These are phyloP conservation scores for Galagoides demidoff DNA, from an alignment of 2,797 vertebrate genomes.

Conservation along the genomic window DNA sequence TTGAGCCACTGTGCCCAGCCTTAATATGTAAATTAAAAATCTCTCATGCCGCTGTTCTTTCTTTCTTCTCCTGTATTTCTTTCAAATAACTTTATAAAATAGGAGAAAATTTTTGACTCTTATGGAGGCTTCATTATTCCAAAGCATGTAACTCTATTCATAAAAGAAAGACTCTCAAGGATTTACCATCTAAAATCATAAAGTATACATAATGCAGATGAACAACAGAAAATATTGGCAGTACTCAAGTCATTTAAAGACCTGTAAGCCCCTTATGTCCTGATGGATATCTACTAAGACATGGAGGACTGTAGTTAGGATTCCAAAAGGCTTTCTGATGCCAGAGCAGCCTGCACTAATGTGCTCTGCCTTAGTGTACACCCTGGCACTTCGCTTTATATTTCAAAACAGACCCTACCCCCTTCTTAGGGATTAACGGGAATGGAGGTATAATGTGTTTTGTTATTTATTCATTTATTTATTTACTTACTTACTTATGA, in stretches of 20 bases:
- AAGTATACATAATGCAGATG: neutral
- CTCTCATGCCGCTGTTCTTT: neutral
- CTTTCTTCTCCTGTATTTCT: neutral
- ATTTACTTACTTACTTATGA: neutral
- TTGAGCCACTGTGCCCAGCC: too few species aligned
- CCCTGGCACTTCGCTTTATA: neutral
- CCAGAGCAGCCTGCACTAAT: neutral
- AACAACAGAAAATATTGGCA: neutral
- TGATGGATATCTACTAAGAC: neutral
- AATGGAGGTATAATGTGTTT: neutral
- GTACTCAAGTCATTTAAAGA: neutral
- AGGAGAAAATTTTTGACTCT: conserved; percentile 8
- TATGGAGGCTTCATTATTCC: neutral
- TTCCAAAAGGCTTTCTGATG: neutral
- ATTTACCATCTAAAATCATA: conserved; percentile 30
- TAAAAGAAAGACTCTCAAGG: neutral
- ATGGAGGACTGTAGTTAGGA: neutral
- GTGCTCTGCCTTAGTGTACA: neutral
- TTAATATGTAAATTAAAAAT: neutral
- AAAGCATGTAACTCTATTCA: neutral
- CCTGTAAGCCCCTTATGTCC: neutral
- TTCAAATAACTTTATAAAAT: neutral
- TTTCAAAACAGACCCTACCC: neutral
- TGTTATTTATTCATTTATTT: neutral
- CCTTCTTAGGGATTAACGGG: neutral